Evolutionary conservation across 2,113 vertebrate genomes (phyloP).

Genomic region (Leptobrachium ailaonicum): DNA sequence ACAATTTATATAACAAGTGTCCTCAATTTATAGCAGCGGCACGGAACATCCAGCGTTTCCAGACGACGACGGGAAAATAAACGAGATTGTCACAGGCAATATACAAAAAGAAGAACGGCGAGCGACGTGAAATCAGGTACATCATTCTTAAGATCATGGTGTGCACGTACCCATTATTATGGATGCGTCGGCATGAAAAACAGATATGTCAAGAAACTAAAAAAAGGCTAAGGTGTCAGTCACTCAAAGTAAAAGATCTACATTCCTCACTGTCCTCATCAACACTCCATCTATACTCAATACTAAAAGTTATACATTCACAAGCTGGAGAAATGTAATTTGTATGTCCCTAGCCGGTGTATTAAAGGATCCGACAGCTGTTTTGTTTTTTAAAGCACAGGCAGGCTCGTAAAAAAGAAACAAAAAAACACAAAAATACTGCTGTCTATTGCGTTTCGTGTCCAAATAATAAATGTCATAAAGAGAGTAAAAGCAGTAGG

Average conservation of each 20-base stretch:
- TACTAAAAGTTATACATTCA: neutral
- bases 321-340: conserved; percentile 17
- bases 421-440: no score
- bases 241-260: neutral
- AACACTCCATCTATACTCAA: neutral
- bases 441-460: no score
- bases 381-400: neutral
- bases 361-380: neutral
- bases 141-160: conserved; percentile 10
- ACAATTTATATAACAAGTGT: conserved; percentile 19
- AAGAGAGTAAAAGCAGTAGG: no score
- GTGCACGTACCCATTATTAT: neutral
- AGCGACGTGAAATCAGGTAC: neutral
- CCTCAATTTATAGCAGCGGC: conserved; percentile 12
- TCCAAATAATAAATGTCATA: no score
- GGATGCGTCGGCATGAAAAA: neutral
- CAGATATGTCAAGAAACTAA: conserved; percentile 2
- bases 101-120: neutral
- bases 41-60: neutral
- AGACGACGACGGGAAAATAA: neutral
- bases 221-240: neutral
- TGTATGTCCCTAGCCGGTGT: neutral
- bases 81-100: neutral
- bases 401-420: no score
- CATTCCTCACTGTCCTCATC: neutral